phyloP scores from a whole-genome alignment of 2,797 vertebrate genomes.

The Sebastes umbrosus region DNA sequence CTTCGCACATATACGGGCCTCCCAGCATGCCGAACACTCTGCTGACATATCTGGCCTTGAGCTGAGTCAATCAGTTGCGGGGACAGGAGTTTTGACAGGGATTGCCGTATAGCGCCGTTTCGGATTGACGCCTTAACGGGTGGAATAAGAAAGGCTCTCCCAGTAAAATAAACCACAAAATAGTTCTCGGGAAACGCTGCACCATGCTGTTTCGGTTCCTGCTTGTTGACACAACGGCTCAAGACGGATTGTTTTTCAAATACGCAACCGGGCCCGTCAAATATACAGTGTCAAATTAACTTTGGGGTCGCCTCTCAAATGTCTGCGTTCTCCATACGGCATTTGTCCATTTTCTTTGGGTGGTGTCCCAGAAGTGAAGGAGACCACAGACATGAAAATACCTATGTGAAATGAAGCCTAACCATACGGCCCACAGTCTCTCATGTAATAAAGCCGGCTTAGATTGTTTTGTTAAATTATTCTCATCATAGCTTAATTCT shows the following conservation, averaged over 20 bases:
- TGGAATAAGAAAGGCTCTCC: constrained; percentile 29
- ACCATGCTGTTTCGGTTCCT: constrained; percentile 26
- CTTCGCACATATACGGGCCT: constrained; percentile 4
- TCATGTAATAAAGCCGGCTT: background rate
- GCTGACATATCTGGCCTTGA: constrained; percentile 17
- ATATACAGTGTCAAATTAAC: constrained; percentile 68
- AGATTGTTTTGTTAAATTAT: constrained; percentile 11
- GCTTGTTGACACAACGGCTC: constrained; percentile 72
- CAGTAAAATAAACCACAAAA: constrained; percentile 69
- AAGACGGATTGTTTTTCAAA: constrained; percentile 73
- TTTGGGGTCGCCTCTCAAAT: constrained; percentile 53
- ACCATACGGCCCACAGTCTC: background rate
- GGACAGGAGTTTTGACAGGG: constrained; percentile 31
- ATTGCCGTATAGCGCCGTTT: constrained; percentile 1
- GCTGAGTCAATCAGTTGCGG: constrained; percentile 8
- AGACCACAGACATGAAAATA: constrained; percentile 67
- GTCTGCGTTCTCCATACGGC: constrained; percentile 33
- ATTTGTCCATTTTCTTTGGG: constrained; percentile 71
- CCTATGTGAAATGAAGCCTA: constrained; percentile 43
- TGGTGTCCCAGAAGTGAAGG: constrained; percentile 59
- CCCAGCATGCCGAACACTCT: constrained; percentile 1
- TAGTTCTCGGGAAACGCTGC: constrained; percentile 49
- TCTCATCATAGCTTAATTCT: constrained; percentile 1
- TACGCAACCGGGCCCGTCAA: constrained; percentile 65
- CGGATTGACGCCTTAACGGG: constrained; percentile 20